Evolutionary conservation across 2,797 vertebrate species (phyloP).

Genomic region (Alosa sapidissima): DNA sequence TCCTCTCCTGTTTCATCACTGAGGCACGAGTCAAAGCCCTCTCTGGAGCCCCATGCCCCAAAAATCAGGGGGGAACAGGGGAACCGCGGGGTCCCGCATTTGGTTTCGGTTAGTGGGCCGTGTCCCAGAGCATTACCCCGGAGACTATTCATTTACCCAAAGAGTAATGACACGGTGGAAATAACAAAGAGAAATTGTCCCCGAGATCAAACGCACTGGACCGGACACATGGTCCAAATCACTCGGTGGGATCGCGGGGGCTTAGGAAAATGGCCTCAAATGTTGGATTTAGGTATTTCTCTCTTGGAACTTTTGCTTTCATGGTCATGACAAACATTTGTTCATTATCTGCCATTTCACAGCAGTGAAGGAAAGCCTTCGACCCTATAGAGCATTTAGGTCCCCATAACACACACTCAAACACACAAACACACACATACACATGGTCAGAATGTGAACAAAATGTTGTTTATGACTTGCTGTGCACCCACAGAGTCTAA

Average conservation of each 20-base stretch:
- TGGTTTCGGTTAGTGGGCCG: neutral
- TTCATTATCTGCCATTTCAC: neutral
- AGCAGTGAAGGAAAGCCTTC: neutral
- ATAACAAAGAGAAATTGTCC: constrained; percentile 25
- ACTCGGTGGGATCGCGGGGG: neutral
- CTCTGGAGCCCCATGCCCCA: neutral
- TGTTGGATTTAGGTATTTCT: constrained; percentile 17
- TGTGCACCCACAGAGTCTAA: neutral
- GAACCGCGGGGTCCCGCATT: constrained; percentile 4
- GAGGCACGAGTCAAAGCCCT: neutral
- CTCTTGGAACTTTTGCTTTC: neutral
- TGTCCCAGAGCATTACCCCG: neutral
- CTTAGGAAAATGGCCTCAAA: constrained; percentile 14
- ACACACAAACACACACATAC: neutral
- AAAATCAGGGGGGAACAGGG: neutral
- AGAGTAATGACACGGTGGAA: constrained; percentile 12
- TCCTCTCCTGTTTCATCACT: no score
- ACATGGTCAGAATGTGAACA: constrained; percentile 17
- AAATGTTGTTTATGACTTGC: constrained; percentile 13
- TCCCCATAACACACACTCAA: neutral
- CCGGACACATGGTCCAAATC: constrained; percentile 19
- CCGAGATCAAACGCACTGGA: neutral
- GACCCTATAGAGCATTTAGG: neutral
- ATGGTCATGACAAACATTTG: constrained; percentile 1
- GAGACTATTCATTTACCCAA: constrained; percentile 16